A percentile compares a stretch with the other conserved stretches of the same genome.
These are phyloP conservation scores for Atrichornis clamosus DNA, from an alignment of 2,113 vertebrate genomes.

Conservation along the genomic window DNA sequence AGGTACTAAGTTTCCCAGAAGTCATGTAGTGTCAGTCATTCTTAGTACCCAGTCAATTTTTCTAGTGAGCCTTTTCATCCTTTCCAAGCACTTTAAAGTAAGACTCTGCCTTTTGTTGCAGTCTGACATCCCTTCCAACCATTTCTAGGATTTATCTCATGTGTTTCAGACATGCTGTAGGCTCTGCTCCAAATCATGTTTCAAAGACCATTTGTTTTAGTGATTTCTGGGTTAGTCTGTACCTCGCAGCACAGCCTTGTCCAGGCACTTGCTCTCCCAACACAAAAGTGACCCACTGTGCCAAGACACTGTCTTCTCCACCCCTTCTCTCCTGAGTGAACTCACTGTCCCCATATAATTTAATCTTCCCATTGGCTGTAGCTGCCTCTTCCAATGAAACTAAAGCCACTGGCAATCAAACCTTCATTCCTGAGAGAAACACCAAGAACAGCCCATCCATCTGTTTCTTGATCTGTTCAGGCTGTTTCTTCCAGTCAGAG, in stretches of 20 bases:
- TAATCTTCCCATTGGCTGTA: slow-evolving; percentile 26
- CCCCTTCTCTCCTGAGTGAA: slow-evolving; percentile 36
- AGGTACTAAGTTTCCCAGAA: neutral
- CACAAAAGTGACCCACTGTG: neutral
- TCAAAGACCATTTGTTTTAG: slow-evolving; percentile 48
- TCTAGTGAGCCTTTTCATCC: neutral
- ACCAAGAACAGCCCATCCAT: neutral
- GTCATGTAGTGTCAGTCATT: neutral
- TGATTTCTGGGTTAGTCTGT: neutral
- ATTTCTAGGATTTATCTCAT: slow-evolving; percentile 47
- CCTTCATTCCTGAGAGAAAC: slow-evolving; percentile 32
- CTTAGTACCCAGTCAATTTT: neutral
- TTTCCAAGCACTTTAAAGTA: neutral
- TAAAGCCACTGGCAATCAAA: slow-evolving; percentile 20
- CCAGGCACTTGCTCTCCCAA: slow-evolving; percentile 17
- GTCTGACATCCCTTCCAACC: neutral
- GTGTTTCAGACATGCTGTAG: neutral
- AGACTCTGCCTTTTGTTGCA: neutral
- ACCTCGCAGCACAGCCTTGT: neutral
- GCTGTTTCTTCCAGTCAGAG: neutral
- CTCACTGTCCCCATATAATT: slow-evolving; percentile 18
- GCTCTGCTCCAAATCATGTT: slow-evolving; percentile 37
- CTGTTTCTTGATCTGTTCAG: neutral
- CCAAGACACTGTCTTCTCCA: slow-evolving; percentile 30
- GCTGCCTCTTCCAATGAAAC: slow-evolving; percentile 15